Conservation (phyloP, 2,797 vertebrate genomes). For the Pampus argenteus region DNA sequence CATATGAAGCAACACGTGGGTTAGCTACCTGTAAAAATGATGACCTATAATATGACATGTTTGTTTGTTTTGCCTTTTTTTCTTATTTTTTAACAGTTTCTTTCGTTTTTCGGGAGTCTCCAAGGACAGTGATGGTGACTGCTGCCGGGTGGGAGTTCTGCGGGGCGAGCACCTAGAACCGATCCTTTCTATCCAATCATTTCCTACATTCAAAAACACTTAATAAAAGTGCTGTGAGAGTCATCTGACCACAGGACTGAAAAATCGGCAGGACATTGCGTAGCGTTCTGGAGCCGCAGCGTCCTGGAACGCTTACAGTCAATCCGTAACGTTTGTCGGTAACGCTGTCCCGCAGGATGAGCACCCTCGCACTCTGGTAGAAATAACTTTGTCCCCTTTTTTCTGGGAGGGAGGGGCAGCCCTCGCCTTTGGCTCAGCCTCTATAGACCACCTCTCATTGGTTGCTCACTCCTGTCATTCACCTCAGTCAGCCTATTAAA, state of each 20-base stretch:
- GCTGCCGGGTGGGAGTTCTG: constrained; percentile 61
- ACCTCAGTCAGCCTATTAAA: constrained; percentile 51
- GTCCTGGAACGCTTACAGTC: not conserved
- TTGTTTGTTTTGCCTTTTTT: constrained; percentile 62
- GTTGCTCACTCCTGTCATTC: constrained; percentile 61
- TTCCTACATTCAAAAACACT: not conserved
- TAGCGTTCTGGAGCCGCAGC: not conserved
- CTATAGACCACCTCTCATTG: constrained; percentile 57
- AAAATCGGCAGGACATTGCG: not conserved
- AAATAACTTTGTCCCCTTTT: constrained; percentile 37
- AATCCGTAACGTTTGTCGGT: not conserved
- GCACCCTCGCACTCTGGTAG: constrained; percentile 23
- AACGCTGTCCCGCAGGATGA: constrained; percentile 25
- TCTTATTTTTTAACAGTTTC: constrained; percentile 69
- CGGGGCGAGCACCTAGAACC: constrained; percentile 12
- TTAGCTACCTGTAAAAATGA: constrained; percentile 80
- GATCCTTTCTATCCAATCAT: not conserved
- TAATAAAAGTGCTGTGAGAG: not conserved
- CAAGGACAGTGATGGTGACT: constrained; percentile 73
- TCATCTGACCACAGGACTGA: too few relatives aligned
- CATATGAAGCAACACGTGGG: constrained; percentile 83
- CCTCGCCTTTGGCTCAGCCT: constrained; percentile 38
- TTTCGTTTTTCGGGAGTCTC: constrained; percentile 76
- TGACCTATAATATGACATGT: constrained; percentile 58
- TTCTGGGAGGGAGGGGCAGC: constrained; percentile 38